Conservation (phyloP, 2,113 vertebrate species). For the Sylvietta virens region DNA sequence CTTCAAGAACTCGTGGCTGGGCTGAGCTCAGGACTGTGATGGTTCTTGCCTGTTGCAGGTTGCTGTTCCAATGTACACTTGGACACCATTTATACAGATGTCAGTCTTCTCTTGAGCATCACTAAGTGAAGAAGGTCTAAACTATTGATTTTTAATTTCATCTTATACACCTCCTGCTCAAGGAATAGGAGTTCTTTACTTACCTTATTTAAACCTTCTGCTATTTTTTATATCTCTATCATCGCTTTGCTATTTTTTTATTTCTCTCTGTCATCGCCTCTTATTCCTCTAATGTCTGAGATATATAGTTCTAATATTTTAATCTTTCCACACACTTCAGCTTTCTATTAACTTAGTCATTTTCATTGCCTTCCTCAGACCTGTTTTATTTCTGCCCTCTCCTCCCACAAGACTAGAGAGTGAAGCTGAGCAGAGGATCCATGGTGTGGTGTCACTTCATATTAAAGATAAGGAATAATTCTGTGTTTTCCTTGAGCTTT, state of each 20-base stretch:
- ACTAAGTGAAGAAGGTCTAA: background rate
- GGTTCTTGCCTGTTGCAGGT: background rate
- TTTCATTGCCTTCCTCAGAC: background rate
- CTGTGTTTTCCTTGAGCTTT: background rate
- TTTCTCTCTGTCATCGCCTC: background rate
- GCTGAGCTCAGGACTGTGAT: background rate
- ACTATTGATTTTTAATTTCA: background rate
- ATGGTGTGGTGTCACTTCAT: background rate
- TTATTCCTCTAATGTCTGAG: background rate
- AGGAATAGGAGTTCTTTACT: background rate
- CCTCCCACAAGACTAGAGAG: background rate
- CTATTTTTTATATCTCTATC: background rate
- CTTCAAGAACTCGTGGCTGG: background rate
- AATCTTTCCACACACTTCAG: background rate
- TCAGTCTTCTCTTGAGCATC: background rate
- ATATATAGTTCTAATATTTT: constrained; percentile 32
- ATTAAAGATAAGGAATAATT: background rate
- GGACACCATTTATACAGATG: background rate
- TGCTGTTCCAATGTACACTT: background rate
- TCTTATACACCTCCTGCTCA: background rate
- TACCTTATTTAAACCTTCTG: background rate
- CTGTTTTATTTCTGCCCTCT: background rate
- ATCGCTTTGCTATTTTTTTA: background rate
- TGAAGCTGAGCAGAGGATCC: background rate
- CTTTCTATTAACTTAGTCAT: constrained; percentile 1